Evolutionary conservation across 2,113 vertebrate genomes (phyloP).

Genomic region (Oenanthe melanoleuca): DNA sequence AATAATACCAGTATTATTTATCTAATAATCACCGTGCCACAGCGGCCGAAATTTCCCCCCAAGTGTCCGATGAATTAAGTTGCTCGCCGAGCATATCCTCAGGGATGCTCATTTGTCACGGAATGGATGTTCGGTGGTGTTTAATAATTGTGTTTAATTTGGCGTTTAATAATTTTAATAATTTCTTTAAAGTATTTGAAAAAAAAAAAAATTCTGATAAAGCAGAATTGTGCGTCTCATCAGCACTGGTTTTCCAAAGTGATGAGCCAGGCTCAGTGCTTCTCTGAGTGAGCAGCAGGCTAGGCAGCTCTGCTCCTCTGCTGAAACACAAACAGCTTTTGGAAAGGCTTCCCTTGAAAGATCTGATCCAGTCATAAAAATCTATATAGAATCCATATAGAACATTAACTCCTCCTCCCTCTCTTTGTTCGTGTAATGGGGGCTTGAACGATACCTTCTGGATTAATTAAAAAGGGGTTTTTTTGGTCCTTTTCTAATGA

Average conservation of each 20-base stretch:
- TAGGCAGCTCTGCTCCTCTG: background rate
- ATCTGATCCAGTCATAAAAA: background rate
- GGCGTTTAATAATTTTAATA: background rate
- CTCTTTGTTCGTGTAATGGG: background rate
- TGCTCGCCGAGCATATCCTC: fast-evolving
- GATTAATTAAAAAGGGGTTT: background rate
- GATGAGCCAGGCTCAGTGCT: fast-evolving
- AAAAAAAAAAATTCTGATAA: background rate
- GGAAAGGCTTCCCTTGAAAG: background rate
- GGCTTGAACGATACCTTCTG: background rate
- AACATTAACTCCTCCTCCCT: too few species aligned
- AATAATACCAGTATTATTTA: too few species aligned
- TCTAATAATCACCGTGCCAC: background rate
- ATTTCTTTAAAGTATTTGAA: background rate
- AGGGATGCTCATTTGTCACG: background rate
- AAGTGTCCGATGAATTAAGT: background rate
- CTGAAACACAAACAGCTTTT: background rate
- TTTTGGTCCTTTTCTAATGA: background rate
- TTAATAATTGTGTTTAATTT: background rate
- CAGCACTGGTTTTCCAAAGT: background rate
- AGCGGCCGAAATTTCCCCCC: background rate
- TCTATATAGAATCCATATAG: too few species aligned
- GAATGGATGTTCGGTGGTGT: background rate
- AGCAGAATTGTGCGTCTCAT: fast-evolving
- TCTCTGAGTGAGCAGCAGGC: fast-evolving